These are phyloP conservation scores for Calliphora vomitoria DNA, from an alignment of 2,888 invertebrate genomes.

Conservation along the genomic window DNA sequence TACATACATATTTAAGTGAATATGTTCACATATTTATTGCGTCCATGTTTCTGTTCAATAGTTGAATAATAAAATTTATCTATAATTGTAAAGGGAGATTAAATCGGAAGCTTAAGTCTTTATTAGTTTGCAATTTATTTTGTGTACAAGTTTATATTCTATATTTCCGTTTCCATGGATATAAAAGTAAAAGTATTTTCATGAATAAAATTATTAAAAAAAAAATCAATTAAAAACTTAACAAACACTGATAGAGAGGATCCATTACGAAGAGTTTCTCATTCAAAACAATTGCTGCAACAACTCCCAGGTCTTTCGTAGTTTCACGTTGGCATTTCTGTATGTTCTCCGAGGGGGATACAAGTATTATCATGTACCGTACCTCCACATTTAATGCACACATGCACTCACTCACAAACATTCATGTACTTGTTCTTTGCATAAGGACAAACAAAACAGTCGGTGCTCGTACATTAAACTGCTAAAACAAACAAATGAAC, in stretches of 20 bases:
- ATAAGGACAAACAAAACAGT: conserved; percentile 33
- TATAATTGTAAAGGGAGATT: too few relatives aligned
- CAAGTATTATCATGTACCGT: conserved; percentile 21
- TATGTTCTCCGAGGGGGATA: conserved; percentile 17
- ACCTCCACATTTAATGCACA: conserved; percentile 20
- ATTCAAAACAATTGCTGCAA: background rate
- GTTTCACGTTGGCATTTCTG: conserved; percentile 8
- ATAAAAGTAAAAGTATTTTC: conserved; percentile 11
- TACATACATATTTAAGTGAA: too few relatives aligned
- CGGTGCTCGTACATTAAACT: conserved; percentile 2
- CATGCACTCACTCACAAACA: background rate
- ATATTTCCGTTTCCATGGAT: background rate
- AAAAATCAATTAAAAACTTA: too few relatives aligned
- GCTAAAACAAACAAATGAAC: background rate
- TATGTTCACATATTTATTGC: too few relatives aligned
- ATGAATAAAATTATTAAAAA: too few relatives aligned
- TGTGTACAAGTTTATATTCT: too few relatives aligned
- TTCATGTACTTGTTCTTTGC: background rate
- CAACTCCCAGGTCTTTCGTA: background rate
- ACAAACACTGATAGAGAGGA: background rate
- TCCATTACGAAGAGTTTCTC: background rate
- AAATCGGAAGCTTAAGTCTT: too few relatives aligned
- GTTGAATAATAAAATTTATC: too few relatives aligned
- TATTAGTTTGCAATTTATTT: too few relatives aligned
- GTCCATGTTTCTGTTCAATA: too few relatives aligned